Percentiles rank a stretch among this genome's conserved stretches.
Evolutionary conservation across 2,888 invertebrate species (phyloP).

Genomic region (Aradus depressus): DNA sequence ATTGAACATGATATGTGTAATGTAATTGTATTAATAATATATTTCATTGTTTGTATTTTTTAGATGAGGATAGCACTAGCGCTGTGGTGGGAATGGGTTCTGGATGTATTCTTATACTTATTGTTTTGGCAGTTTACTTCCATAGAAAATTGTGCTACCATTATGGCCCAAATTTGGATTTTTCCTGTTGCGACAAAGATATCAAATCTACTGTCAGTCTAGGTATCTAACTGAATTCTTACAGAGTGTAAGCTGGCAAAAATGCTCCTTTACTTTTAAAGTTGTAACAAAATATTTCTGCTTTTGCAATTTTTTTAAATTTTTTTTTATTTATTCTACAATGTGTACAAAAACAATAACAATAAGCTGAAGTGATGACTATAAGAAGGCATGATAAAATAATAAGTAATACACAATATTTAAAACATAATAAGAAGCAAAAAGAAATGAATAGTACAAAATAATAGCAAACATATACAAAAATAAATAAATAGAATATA

Average conservation of each 20-base stretch:
- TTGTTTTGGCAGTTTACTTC: slow-evolving; percentile 11
- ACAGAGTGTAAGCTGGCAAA: not conserved
- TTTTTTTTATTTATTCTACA: not conserved
- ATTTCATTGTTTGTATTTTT: too few relatives aligned
- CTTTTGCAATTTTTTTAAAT: not conserved
- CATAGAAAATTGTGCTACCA: slow-evolving; percentile 24
- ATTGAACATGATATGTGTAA: too few relatives aligned
- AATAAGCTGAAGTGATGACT: too few relatives aligned
- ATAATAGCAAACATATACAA: too few relatives aligned
- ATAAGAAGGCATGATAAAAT: too few relatives aligned
- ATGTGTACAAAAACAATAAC: too few relatives aligned
- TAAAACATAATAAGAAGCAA: too few relatives aligned
- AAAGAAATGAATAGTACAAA: too few relatives aligned
- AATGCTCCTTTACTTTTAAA: too few relatives aligned
- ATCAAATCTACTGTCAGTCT: slow-evolving; percentile 4
- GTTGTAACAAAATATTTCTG: not conserved
- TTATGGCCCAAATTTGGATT: slow-evolving; percentile 2
- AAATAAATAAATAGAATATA: too few relatives aligned
- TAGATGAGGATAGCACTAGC: slow-evolving; percentile 15
- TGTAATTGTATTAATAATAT: too few relatives aligned
- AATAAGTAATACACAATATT: too few relatives aligned
- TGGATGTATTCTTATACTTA: slow-evolving; percentile 13
- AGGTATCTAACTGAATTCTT: not conserved
- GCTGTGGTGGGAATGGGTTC: slow-evolving; percentile 17
- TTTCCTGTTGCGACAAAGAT: slow-evolving; percentile 9